Evolutionary conservation across 2,113 vertebrate genomes (phyloP).

Genomic region (Phyllopteryx taeniolatus): DNA sequence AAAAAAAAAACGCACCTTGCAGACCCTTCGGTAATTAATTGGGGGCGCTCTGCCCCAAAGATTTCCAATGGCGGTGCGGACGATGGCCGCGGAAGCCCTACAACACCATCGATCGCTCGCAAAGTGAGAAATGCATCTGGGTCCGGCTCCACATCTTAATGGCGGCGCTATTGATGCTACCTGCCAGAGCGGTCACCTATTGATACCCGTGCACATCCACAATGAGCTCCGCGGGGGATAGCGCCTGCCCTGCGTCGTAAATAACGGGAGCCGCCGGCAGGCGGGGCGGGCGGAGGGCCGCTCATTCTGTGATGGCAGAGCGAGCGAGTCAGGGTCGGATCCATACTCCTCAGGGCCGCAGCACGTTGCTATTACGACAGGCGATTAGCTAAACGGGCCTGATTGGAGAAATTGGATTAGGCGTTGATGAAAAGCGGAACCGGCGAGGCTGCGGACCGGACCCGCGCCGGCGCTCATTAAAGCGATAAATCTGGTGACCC

Average conservation of each 20-base stretch:
- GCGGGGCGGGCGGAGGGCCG: not conserved
- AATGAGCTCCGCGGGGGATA: conserved; percentile 68
- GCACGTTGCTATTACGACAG: conserved; percentile 55
- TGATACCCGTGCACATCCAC: conserved; percentile 54
- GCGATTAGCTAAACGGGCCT: conserved; percentile 63
- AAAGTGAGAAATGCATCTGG: conserved; percentile 61
- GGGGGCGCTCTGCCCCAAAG: conserved; percentile 60
- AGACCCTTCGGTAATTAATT: conserved; percentile 73
- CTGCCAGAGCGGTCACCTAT: conserved; percentile 49
- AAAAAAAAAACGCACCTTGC: conserved; percentile 59
- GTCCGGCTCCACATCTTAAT: conserved; percentile 71
- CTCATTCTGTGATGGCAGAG: not conserved
- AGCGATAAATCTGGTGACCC: not conserved
- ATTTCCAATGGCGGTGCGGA: conserved; percentile 74
- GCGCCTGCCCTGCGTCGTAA: conserved; percentile 63
- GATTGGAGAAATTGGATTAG: conserved; percentile 62
- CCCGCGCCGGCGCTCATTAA: conserved; percentile 28
- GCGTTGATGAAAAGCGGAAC: conserved; percentile 62
- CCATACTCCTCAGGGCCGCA: conserved; percentile 46
- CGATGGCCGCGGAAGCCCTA: conserved; percentile 67
- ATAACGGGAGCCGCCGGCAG: conserved; percentile 36
- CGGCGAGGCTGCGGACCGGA: conserved; percentile 21
- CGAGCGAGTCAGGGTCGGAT: conserved; percentile 35
- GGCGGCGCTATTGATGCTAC: conserved; percentile 65
- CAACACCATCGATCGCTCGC: conserved; percentile 70